Percentiles rank a stretch among this genome's conserved stretches.
These are phyloP conservation scores for Peromyscus aztecus DNA, from an alignment of 2,797 vertebrate species.

Conservation along the genomic window DNA sequence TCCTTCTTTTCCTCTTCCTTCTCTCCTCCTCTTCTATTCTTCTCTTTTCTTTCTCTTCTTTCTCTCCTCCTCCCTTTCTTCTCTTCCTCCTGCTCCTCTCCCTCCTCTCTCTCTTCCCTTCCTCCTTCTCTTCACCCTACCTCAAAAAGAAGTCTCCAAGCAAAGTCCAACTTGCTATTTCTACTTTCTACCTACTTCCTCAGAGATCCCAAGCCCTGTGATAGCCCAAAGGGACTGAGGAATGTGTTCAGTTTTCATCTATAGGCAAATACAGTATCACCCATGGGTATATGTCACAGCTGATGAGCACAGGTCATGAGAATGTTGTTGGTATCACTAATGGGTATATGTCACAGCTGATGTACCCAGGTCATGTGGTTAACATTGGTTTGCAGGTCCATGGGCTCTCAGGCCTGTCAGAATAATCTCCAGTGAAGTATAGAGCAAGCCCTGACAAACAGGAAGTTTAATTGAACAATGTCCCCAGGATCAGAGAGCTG, in stretches of 20 bases:
- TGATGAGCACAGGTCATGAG: background rate
- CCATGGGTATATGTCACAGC: background rate
- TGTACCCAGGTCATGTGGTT: background rate
- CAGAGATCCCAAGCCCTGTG: background rate
- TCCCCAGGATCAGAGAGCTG: conserved; percentile 52
- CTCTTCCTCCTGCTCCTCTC: background rate
- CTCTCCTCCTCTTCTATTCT: no score
- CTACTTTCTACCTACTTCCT: background rate
- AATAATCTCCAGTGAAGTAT: conserved; percentile 45
- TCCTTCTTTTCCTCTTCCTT: background rate
- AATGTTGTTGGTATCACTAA: background rate
- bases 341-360: background rate
- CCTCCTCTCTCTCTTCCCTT: background rate
- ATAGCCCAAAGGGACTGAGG: background rate
- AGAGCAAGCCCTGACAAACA: conserved; percentile 61
- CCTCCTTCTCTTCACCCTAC: background rate
- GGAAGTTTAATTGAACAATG: conserved; percentile 51
- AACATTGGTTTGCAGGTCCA: background rate
- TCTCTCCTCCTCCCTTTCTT: no score
- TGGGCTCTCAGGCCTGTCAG: conserved; percentile 13
- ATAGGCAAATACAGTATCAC: conserved; percentile 17
- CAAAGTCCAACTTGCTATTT: background rate
- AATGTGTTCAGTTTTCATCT: background rate
- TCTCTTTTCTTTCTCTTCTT: no score
- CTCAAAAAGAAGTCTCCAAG: background rate